These are phyloP conservation scores for Platyura marginata DNA, from an alignment of 1,140 invertebrate species.

Conservation along the genomic window DNA sequence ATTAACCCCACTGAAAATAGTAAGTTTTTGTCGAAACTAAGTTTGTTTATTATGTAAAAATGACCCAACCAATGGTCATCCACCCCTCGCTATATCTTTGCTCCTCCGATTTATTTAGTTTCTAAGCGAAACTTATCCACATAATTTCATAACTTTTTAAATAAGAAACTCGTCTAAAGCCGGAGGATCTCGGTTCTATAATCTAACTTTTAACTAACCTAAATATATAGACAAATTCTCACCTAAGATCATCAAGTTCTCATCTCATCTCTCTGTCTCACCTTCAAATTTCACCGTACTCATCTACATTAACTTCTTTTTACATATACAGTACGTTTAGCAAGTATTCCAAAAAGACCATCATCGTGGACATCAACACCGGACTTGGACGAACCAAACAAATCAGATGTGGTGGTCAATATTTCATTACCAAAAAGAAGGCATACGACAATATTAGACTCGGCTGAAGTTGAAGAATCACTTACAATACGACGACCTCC, in stretches of 20 bases:
- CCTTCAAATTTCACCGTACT: background rate
- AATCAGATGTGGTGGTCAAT: conserved; percentile 37
- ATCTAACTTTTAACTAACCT: no score
- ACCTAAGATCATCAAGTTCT: no score
- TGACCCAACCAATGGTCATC: no score
- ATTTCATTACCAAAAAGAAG: conserved; percentile 40
- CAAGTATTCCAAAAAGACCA: conserved; percentile 15
- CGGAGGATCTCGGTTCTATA: no score
- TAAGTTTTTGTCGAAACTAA: conserved; percentile 3
- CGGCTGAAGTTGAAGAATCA: conserved; percentile 24
- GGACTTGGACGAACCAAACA: conserved; percentile 31
- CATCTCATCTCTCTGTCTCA: background rate
- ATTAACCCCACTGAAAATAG: conserved; percentile 10
- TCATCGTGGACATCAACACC: conserved; percentile 54
- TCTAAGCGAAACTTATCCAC: no score
- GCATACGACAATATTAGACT: conserved; percentile 31
- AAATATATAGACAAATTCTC: no score
- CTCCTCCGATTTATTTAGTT: no score
- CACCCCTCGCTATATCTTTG: no score
- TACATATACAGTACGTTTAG: background rate
- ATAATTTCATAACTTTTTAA: no score
- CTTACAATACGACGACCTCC: conserved; percentile 19
- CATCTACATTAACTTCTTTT: background rate
- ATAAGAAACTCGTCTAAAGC: no score
- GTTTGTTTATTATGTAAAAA: no score